Evolutionary conservation across 2,888 invertebrate genomes (phyloP).

Genomic region (Junonia oenone): DNA sequence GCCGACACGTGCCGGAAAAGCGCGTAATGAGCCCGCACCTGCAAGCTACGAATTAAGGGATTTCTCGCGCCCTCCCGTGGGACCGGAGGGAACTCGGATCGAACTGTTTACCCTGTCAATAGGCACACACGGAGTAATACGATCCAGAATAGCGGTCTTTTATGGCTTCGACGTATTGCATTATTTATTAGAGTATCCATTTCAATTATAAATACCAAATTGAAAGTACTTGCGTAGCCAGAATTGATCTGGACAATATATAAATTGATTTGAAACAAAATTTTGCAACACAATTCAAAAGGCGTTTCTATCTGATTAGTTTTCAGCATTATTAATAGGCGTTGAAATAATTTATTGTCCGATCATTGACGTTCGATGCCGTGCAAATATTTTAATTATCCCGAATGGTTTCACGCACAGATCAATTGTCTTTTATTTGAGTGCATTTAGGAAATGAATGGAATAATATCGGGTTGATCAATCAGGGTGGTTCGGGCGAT

Average conservation of each 20-base stretch:
- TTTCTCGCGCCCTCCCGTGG: constrained; percentile 79
- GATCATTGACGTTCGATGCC: constrained; percentile 10
- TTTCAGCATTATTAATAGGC: constrained; percentile 4
- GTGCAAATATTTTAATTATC: constrained; percentile 46
- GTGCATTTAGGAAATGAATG: constrained; percentile 40
- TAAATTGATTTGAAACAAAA: neutral
- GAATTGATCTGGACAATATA: neutral
- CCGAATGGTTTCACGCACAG: constrained; percentile 37
- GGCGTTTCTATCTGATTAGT: neutral
- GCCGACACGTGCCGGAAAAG: constrained; percentile 70
- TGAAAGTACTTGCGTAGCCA: neutral
- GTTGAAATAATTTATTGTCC: constrained; percentile 3
- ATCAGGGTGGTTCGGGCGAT: constrained; percentile 66
- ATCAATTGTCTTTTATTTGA: constrained; percentile 29
- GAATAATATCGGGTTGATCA: constrained; percentile 43
- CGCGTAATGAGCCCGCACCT: constrained; percentile 77
- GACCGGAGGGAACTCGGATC: constrained; percentile 52
- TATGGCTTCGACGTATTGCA: constrained; percentile 24
- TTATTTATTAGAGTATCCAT: constrained; percentile 21
- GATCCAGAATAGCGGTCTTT: constrained; percentile 39
- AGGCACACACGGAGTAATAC: constrained; percentile 54
- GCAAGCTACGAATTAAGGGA: constrained; percentile 74
- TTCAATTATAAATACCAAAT: neutral
- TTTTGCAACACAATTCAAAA: neutral
- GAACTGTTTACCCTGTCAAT: constrained; percentile 67